phyloP scores from a whole-genome alignment of 2,797 vertebrate genomes.

The Myotis myotis region DNA sequence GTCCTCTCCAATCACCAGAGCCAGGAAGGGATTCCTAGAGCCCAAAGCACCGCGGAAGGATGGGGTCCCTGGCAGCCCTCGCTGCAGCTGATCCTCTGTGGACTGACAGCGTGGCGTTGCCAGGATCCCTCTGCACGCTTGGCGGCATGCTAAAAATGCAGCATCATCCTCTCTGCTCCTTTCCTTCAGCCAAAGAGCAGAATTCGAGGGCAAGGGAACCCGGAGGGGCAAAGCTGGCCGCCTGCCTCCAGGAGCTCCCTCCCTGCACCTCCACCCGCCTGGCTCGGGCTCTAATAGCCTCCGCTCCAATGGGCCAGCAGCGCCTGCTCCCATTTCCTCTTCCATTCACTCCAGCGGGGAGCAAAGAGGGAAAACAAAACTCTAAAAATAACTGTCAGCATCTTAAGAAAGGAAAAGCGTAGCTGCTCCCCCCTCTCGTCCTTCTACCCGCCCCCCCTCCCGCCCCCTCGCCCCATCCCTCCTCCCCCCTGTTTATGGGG shows the following conservation, averaged over 20 bases:
- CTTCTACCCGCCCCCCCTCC: background rate
- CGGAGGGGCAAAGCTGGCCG: background rate
- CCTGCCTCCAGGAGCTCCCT: background rate
- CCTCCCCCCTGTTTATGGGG: slow-evolving; percentile 21
- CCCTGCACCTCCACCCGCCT: background rate
- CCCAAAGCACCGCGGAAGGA: background rate
- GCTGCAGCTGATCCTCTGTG: background rate
- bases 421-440: background rate
- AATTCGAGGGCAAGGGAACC: slow-evolving; percentile 46
- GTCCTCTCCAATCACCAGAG: background rate
- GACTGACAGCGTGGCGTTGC: background rate
- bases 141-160: slow-evolving; percentile 68
- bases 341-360: slow-evolving; percentile 42
- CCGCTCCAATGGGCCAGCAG: slow-evolving; percentile 40
- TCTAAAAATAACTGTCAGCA: slow-evolving; percentile 72
- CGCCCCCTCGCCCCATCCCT: background rate
- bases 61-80: slow-evolving; percentile 15
- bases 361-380: slow-evolving; percentile 64
- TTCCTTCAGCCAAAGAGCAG: slow-evolving; percentile 29
- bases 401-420: slow-evolving; percentile 13
- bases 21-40: background rate
- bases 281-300: background rate
- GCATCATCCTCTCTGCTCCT: slow-evolving; percentile 68
- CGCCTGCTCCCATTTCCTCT: slow-evolving; percentile 31
- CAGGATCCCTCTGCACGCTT: slow-evolving; percentile 45